These are phyloP conservation scores for Myotis yumanensis DNA, from an alignment of 2,113 vertebrate genomes.

Conservation along the genomic window DNA sequence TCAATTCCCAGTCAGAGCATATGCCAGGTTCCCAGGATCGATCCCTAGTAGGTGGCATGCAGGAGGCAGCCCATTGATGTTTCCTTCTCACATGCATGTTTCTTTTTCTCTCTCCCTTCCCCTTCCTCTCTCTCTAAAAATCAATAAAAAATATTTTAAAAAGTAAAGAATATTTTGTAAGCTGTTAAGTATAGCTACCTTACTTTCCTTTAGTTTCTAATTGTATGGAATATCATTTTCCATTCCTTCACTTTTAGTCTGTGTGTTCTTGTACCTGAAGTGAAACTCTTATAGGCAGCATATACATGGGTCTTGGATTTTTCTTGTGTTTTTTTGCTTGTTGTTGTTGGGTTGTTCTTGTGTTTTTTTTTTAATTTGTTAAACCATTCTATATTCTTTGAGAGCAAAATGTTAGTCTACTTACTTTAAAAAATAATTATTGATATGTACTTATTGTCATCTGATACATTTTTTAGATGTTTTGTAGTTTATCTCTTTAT, in stretches of 20 bases:
- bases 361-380: background rate
- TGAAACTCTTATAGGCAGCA: background rate
- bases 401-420: background rate
- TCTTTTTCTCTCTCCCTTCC: background rate
- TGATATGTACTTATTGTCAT: background rate
- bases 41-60: background rate
- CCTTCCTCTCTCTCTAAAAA: background rate
- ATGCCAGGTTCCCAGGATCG: background rate
- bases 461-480: background rate
- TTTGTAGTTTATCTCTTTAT: background rate
- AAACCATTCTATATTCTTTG: background rate
- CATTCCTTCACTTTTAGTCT: background rate
- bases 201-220: background rate
- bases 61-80: background rate
- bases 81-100: background rate
- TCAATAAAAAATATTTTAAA: background rate
- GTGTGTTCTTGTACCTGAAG: background rate
- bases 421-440: background rate
- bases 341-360: background rate
- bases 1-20: background rate
- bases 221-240: background rate
- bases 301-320: background rate
- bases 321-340: background rate
- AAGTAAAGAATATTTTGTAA: background rate
- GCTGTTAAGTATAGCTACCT: background rate